phyloP scores from a whole-genome alignment of 2,797 vertebrate genomes.

The Dermochelys coriacea region DNA sequence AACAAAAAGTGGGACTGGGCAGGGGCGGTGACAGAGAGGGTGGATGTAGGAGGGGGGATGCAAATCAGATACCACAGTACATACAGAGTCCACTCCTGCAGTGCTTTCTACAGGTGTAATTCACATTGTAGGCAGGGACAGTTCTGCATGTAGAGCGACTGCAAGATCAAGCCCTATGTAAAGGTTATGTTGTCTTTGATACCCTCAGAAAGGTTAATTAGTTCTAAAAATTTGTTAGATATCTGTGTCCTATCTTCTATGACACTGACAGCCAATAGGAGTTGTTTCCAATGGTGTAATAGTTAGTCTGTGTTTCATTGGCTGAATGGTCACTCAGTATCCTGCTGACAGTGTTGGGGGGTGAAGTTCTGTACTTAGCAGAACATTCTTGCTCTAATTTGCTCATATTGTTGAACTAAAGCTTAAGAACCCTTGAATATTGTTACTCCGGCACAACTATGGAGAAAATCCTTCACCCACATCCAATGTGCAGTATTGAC shows the following conservation, averaged over 20 bases:
- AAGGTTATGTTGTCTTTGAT: not conserved
- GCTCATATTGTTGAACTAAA: not conserved
- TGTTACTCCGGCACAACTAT: slow-evolving; percentile 17
- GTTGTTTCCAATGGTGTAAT: not conserved
- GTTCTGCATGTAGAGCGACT: not conserved
- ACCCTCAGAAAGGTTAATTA: not conserved
- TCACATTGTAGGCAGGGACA: not conserved
- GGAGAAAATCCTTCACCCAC: slow-evolving; percentile 63
- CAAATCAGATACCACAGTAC: not conserved
- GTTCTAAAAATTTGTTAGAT: not conserved
- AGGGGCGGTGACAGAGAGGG: not conserved
- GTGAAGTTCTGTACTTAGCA: not conserved
- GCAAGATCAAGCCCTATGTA: not conserved
- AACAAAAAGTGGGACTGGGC: not conserved
- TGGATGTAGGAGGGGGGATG: not conserved
- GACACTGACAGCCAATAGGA: not conserved
- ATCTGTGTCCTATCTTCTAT: not conserved
- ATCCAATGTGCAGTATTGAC: slow-evolving; percentile 33
- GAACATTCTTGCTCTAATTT: not conserved
- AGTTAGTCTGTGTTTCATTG: not conserved
- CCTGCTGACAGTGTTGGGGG: not conserved
- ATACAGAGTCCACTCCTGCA: not conserved
- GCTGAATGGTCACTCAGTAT: not conserved
- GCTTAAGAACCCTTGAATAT: slow-evolving; percentile 4
- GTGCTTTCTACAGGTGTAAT: not conserved